A percentile compares a stretch with the other conserved stretches of the same genome.
These are phyloP conservation scores for Danio aesculapii DNA, from an alignment of 2,797 vertebrate genomes.

Conservation along the genomic window DNA sequence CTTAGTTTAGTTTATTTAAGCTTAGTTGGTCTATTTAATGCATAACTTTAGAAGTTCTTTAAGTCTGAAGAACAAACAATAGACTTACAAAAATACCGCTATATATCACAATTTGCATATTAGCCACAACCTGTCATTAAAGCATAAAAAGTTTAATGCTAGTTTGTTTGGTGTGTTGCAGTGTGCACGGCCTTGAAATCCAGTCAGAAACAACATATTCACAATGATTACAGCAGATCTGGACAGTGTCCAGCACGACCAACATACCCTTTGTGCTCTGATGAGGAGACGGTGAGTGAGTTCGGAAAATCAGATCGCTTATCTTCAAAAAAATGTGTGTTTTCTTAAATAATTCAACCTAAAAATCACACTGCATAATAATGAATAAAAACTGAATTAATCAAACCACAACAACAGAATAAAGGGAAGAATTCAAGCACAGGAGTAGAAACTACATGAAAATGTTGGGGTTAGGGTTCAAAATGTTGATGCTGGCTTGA, in stretches of 20 bases:
- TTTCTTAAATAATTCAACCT: no score
- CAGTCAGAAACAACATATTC: slow-evolving; percentile 17
- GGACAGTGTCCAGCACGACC: slow-evolving; percentile 50
- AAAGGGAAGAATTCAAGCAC: background rate
- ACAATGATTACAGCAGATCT: slow-evolving; percentile 24
- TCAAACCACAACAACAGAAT: slow-evolving; percentile 2
- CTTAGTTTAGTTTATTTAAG: background rate
- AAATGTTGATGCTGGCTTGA: no score
- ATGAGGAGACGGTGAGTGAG: slow-evolving; percentile 76
- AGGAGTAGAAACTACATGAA: no score
- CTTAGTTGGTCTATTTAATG: no score
- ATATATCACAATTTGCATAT: background rate
- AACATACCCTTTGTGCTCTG: slow-evolving; percentile 68
- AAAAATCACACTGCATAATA: background rate
- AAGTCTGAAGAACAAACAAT: background rate
- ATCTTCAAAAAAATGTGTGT: background rate
- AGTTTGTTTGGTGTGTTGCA: slow-evolving; percentile 56
- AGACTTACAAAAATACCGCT: background rate
- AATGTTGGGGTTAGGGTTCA: no score
- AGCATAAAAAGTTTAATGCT: background rate
- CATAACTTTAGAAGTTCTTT: background rate
- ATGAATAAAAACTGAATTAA: background rate
- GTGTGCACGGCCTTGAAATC: slow-evolving; percentile 47
- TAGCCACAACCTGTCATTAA: background rate
- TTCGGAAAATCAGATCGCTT: slow-evolving; percentile 18